A percentile compares a stretch with the other conserved stretches of the same genome.
These are phyloP conservation scores for Apocheima hispidaria DNA, from an alignment of 2,888 invertebrate species.

Conservation along the genomic window DNA sequence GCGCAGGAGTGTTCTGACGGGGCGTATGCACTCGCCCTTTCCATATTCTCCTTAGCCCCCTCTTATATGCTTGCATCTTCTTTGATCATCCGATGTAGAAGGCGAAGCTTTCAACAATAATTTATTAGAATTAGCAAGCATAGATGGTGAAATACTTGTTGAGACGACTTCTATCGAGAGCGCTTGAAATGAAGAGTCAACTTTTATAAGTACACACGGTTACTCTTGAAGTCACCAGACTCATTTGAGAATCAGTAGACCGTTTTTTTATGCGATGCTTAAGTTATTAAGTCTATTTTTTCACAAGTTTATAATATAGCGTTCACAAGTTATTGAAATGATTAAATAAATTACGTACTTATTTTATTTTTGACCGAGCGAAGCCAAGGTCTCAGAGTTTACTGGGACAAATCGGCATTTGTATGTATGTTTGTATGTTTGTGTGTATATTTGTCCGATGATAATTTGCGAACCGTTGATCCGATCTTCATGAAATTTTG, in stretches of 20 bases:
- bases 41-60: constrained; percentile 55
- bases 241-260: background rate
- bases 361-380: no score
- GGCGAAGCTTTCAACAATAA: constrained; percentile 34
- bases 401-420: no score
- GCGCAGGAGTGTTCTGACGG: constrained; percentile 60
- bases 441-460: no score
- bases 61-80: constrained; percentile 49
- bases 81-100: constrained; percentile 28
- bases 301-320: background rate
- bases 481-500: no score
- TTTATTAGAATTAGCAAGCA: constrained; percentile 20
- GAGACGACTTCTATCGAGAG: constrained; percentile 4
- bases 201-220: background rate
- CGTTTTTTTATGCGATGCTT: constrained; percentile 1
- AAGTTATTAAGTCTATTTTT: constrained; percentile 1
- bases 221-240: background rate
- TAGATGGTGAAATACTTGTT: constrained; percentile 19
- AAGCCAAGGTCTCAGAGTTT: no score
- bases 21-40: constrained; percentile 53
- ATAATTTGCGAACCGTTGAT: no score
- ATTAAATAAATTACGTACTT: background rate
- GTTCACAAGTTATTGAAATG: background rate
- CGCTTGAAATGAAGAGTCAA: background rate
- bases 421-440: no score